Percentiles rank a stretch among this genome's conserved stretches.
Evolutionary conservation across 2,888 invertebrate genomes (phyloP).

Genomic region (Ashinkailepas kermadecensis): DNA sequence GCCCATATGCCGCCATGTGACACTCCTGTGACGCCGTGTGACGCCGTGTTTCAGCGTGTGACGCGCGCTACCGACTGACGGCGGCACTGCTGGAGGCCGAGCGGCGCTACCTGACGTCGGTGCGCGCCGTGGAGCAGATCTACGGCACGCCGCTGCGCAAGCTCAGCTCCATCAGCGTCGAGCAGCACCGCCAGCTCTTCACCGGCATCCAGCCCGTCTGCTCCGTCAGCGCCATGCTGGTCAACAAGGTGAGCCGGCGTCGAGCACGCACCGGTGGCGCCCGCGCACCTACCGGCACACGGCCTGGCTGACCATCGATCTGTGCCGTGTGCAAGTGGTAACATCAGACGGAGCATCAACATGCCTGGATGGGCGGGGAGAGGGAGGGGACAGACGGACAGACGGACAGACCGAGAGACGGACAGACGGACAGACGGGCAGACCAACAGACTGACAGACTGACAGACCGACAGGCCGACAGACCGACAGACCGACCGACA

Average conservation of each 20-base stretch:
- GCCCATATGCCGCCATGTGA: slow-evolving; percentile 27
- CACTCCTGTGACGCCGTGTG: not conserved
- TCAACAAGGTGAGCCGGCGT: slow-evolving; percentile 32
- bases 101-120: slow-evolving; percentile 45
- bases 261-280: too few relatives aligned
- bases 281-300: too few relatives aligned
- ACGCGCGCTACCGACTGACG: slow-evolving; percentile 43
- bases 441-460: too few relatives aligned
- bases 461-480: too few relatives aligned
- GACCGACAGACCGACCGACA: too few relatives aligned
- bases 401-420: too few relatives aligned
- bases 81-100: slow-evolving; percentile 45
- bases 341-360: too few relatives aligned
- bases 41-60: slow-evolving; percentile 38
- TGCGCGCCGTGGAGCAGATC: slow-evolving; percentile 56
- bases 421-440: too few relatives aligned
- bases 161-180: slow-evolving; percentile 43
- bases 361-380: too few relatives aligned
- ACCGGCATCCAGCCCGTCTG: slow-evolving; percentile 44
- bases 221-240: slow-evolving; percentile 34
- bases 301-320: too few relatives aligned
- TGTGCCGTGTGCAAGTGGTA: too few relatives aligned
- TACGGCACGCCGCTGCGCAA: slow-evolving; percentile 54
- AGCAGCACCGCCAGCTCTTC: slow-evolving; percentile 51
- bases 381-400: too few relatives aligned